Evolutionary conservation across 2,888 invertebrate species (phyloP).

Genomic region (Leptopilina drosophilae): DNA sequence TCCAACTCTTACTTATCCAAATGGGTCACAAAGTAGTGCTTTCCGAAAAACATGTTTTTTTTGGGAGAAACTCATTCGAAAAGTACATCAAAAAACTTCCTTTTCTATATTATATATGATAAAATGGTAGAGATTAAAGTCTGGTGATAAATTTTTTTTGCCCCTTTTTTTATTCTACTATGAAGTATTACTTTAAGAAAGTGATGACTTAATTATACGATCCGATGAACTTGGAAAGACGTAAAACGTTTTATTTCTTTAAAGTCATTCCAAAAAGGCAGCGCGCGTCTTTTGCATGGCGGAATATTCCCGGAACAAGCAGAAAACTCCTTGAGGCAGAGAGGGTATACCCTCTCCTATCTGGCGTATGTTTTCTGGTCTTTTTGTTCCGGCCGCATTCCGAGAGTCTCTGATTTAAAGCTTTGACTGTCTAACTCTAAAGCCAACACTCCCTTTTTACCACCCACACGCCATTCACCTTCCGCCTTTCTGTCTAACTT

Average conservation of each 20-base stretch:
- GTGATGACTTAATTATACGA: conserved; percentile 24
- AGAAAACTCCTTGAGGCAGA: conserved; percentile 39
- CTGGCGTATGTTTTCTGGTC: conserved; percentile 46
- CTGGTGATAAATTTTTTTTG: background rate
- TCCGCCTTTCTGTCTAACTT: conserved; percentile 32
- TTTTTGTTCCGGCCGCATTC: conserved; percentile 53
- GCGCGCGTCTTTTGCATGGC: conserved; percentile 26
- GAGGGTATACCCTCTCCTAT: conserved; percentile 41
- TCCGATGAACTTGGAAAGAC: conserved; percentile 26
- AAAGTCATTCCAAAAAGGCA: conserved; percentile 14
- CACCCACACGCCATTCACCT: conserved; percentile 16
- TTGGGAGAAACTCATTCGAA: too few species aligned
- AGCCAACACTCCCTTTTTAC: conserved; percentile 36
- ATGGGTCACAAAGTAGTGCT: background rate
- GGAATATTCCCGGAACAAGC: conserved; percentile 37
- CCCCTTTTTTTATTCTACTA: background rate
- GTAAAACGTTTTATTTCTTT: conserved; percentile 19
- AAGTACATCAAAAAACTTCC: too few species aligned
- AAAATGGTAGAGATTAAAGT: background rate
- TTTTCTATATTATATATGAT: background rate
- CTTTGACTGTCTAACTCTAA: conserved; percentile 50
- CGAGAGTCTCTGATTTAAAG: conserved; percentile 57
- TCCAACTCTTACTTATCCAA: background rate
- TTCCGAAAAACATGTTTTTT: background rate
- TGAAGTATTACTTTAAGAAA: background rate